Base-by-base conservation (phyloP, 1,140 invertebrate species). In the Antheraea pernyi region DNA sequence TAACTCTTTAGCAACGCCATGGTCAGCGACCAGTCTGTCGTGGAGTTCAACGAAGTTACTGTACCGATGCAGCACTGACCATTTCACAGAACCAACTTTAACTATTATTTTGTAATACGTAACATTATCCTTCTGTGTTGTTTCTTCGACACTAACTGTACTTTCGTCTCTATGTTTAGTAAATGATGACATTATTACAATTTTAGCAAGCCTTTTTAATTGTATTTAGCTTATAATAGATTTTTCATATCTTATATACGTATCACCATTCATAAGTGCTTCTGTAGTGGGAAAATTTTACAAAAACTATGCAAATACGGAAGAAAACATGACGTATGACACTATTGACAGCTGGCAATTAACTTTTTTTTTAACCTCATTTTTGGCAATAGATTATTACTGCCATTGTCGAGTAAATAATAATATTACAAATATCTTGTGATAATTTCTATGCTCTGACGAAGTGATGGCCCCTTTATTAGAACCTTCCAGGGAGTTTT, bases 41-140 rank as follows among this genome's bases (percentile, higher is more conserved):
- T 99, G 97, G 7, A 99, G 93, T 59, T 97, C 96, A 66, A 95
- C 95, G 90, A 99, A 99, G 77, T 98, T 97, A 82, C 95, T 97
- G 88, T 98, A 99, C 64, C 98, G 94, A 82, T 97, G 96, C 76
- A 94, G 95, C 0, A 98, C 95, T 59, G 92, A 94, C 98, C 98
- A 99, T 61, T 95, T 94, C 73, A 97, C 94, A 59, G 94, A 88
- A 0, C 95, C 95, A 18, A 98, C 88, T 83, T 86, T 91, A 77
- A 93, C 86, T 69, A 75, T 78, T 59, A 93, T 93, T 81, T 89
- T 91, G 70, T 93, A 93, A 75, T 90, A 89, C 11, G 92, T 93
- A 69, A 93, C 86, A 80, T 83, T 91, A 65, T 92, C 92, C 76
- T 89, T 91, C 58, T 86, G 82, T 66, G 78, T 80, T 8, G 88